Conservation (phyloP, 2,888 invertebrate genomes). For the Julus scanicus region DNA sequence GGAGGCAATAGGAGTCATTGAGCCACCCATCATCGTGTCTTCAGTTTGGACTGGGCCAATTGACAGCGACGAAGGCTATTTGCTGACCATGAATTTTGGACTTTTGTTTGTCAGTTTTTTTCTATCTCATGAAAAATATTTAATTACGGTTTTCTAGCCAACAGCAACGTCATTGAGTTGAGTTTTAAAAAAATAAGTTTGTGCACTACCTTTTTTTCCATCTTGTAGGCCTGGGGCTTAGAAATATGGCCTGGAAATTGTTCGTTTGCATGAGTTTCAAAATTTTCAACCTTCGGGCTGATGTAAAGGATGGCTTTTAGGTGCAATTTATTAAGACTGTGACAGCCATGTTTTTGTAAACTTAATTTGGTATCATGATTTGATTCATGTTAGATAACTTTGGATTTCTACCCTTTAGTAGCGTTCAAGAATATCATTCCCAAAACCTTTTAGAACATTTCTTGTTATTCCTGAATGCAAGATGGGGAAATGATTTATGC, state of each 20-base stretch:
- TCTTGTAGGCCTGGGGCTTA: background rate
- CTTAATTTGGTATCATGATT: too few relatives aligned
- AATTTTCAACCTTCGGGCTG: background rate
- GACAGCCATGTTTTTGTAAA: background rate
- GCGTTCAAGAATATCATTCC: too few relatives aligned
- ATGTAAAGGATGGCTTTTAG: background rate
- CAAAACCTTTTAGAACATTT: too few relatives aligned
- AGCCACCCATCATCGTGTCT: slow-evolving; percentile 39
- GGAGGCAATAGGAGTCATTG: slow-evolving; percentile 19
- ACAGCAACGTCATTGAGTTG: background rate
- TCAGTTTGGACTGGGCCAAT: background rate
- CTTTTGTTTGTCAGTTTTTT: background rate
- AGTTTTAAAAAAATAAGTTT: background rate
- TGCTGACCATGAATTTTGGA: slow-evolving; percentile 12
- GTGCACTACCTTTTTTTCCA: background rate
- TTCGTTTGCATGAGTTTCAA: background rate
- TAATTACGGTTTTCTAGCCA: slow-evolving; percentile 3
- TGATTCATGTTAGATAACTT: too few relatives aligned
- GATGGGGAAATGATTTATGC: too few relatives aligned
- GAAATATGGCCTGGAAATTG: background rate
- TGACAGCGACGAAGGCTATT: background rate
- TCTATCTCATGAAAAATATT: background rate
- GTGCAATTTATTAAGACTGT: background rate
- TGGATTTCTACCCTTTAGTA: too few relatives aligned
- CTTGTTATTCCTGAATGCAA: too few relatives aligned